Evolutionary conservation across 1,140 invertebrate species (phyloP), one percentile per base, ranked within the genome.

Genomic region (Zophobas atratus): DNA sequence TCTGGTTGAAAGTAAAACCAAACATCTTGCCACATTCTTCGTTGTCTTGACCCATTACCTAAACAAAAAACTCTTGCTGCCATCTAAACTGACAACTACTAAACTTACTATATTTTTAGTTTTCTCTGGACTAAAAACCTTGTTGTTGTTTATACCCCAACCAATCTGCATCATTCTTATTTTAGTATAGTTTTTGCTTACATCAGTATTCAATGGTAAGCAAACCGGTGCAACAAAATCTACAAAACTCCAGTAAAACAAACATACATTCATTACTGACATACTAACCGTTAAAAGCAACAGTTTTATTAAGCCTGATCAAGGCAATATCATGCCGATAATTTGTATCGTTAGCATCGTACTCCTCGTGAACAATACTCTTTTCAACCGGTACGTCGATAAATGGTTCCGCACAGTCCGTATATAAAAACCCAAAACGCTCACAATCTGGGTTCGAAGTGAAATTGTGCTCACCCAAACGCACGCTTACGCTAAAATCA

Each of bases 81-180:
- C 6, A 8, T 46, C 6, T 46, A 8, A 46, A 46, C 3, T 46
- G 43, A 46, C 3, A 46, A 46, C 43, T 4, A 46, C 43, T 46
- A 46, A 4, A 46, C 43, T 46, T 20, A 20, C 20, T 20, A 20
- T 20, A 20, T 20, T 20, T 20, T 20, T 20, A 20, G 20, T 20
- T 20, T 20, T 20, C 20, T 20, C 20, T 20, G 20, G 20, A 20
- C 20, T 20, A 20, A 20, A 20, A 4, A 46, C 6, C 6, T 46
- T 46, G 6, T 46, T 46, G 6, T 93, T 92, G 1, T 92, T 93
- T 84, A 90, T 92, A 2, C 95, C 95, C 95, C 95, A 96, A 6
- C 95, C 95, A 1, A 20, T 20, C 20, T 20, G 20, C 20, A 93
- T 93, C 0, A 93, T 92, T 77, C 90, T 90, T 75, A 94, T 88